phyloP scores from a whole-genome alignment of 2,888 invertebrate genomes.

The Oscheius sp. region DNA sequence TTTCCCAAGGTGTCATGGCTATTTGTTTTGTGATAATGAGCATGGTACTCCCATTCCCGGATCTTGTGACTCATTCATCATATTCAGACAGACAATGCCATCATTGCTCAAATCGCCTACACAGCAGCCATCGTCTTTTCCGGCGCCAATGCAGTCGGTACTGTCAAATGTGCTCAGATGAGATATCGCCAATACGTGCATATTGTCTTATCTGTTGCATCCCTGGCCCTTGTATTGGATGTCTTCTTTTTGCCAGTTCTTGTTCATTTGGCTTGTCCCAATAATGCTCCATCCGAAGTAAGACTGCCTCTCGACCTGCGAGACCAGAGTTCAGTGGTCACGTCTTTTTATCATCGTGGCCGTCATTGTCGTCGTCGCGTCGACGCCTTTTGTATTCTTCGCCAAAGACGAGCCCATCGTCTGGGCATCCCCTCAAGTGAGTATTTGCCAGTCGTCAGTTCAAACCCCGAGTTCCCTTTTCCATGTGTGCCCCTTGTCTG shows the following conservation, averaged over 20 bases:
- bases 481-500: conserved; percentile 11
- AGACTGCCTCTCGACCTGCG: not conserved
- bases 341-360: conserved; percentile 20
- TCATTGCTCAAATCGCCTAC: conserved; percentile 58
- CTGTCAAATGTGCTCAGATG: conserved; percentile 60
- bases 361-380: conserved; percentile 28
- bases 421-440: too few species aligned
- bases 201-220: conserved; percentile 46
- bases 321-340: conserved; percentile 22
- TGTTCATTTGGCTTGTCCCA: conserved; percentile 45
- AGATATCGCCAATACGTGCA: conserved; percentile 42
- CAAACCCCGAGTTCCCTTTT: not conserved
- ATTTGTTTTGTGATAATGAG: conserved; percentile 49
- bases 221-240: conserved; percentile 42
- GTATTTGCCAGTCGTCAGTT: conserved; percentile 14
- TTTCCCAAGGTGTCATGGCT: conserved; percentile 59
- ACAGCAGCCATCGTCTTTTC: conserved; percentile 57
- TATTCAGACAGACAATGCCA: conserved; percentile 42
- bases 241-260: conserved; percentile 47
- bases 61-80: not conserved
- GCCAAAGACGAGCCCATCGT: conserved; percentile 9
- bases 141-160: conserved; percentile 62
- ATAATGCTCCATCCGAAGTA: conserved; percentile 47
- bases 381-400: conserved; percentile 33
- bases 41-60: not conserved